Evolutionary conservation across 2,797 vertebrate species (phyloP), one percentile per base, ranked within the genome.

Genomic region (Pseudochaenichthys georgianus): DNA sequence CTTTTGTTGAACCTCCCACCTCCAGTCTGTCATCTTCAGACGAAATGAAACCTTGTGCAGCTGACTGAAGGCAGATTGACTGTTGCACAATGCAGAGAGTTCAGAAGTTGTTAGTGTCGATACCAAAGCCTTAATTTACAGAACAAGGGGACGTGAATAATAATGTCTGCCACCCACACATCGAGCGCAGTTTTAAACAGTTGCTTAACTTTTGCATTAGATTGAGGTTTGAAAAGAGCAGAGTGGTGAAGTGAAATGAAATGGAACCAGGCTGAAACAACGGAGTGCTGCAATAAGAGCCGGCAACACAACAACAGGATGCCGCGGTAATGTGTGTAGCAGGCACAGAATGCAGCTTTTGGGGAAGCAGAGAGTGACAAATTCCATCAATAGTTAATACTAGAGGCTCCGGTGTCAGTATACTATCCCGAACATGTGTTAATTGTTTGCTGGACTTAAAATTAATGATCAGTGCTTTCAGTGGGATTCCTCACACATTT

Each of bases 101-200:
- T 84, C 78, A 83, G 67, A 80, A 85, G 84, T 89, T 87, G 75
- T 80, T 77, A 71, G 77, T 85, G 86, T 90, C 78, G 31, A 80
- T 88, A 85, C 84, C 86, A 82, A 84, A 86, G 89, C 83, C 80
- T 88, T 81, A 88, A 88, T 90, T 89, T 89, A 73, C 82, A 78
- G 87, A 89, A 89, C 87, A 90, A 91, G 80, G 42, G 61, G 70
- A 84, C 70, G 73, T 84, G 86, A 88, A 84, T 87, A 87, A 89
- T 88, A 82, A 85, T 73, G 74, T 79, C 17, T 38, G 5, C 77
- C 85, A 77, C 89, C 92, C 84, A 90, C 90, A 43, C 80, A 64
- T 51, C 21, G n/a, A 69, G 65, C 75, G 59, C 48, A 79, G 53
- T 80, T 83, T 85, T 73, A 48, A 64, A 67, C 64, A 57, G 50